These are phyloP conservation scores for Hoplias malabaricus DNA, from an alignment of 2,113 vertebrate genomes.

Conservation along the genomic window DNA sequence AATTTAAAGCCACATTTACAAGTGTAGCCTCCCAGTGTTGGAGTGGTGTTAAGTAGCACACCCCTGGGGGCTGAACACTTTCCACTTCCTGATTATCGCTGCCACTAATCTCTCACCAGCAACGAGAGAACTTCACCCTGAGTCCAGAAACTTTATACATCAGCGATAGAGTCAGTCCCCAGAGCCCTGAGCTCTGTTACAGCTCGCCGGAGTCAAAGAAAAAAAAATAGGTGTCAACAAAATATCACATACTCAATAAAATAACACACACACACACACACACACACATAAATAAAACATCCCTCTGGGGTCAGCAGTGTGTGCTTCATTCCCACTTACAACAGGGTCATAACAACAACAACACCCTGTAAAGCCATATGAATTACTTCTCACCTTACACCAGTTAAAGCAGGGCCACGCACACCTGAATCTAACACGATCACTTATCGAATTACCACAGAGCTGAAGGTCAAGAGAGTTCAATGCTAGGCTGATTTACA, in stretches of 20 bases:
- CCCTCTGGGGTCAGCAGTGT: background rate
- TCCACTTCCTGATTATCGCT: slow-evolving; percentile 37
- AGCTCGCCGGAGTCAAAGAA: slow-evolving; percentile 27
- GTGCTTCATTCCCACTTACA: background rate
- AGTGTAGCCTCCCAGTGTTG: background rate
- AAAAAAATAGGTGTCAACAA: background rate
- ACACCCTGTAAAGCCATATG: background rate
- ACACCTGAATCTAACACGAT: no score
- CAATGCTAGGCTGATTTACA: no score
- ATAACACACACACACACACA: background rate
- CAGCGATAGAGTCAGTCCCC: slow-evolving; percentile 9
- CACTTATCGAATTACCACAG: no score
- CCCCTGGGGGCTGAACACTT: slow-evolving; percentile 37
- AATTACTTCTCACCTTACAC: no score
- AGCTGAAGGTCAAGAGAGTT: no score
- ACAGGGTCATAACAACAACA: background rate
- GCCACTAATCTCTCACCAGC: slow-evolving; percentile 36
- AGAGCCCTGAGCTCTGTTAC: slow-evolving; percentile 2
- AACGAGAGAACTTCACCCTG: slow-evolving; percentile 24
- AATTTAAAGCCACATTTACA: background rate
- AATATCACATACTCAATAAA: background rate
- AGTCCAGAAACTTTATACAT: slow-evolving; percentile 28
- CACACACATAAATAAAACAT: no score
- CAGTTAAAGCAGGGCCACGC: no score
- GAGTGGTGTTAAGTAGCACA: slow-evolving; percentile 31